Base-by-base conservation (phyloP, 1,140 invertebrate species). In the Amyelois transitella region DNA sequence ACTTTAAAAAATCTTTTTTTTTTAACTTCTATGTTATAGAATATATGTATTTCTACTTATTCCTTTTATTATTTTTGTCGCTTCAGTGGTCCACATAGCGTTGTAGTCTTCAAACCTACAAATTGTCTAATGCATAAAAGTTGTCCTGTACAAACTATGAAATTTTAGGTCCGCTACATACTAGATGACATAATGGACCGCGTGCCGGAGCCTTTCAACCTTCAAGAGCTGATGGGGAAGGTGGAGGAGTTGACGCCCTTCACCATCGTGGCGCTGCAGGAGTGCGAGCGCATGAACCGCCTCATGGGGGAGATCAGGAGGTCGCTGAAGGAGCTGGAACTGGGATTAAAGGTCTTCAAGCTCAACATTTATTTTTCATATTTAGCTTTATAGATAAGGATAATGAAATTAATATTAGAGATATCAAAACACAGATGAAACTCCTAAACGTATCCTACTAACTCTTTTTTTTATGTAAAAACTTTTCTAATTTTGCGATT, bases 271-370 rank as follows among this genome's bases (percentile, higher is more conserved):
- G 96, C 96, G 3, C 94, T 98, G 63, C 97, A 99, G 89, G 97
- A 99, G 89, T 98, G 96, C 79, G 97, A 98, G 82, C 90, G 96
- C 47, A 98, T 99, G 96, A 99, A 98, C 77, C 89, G 91, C 7
- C 88, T 99, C 1, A 96, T 94, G 56, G 86, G 88, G 4, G 95
- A 97, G 83, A 93, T 99, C 20, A 91, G 91, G 55, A 87, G 94
- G 17, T 96, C 96, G 0, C 88, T 99, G 0, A 92, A 92, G 62
- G 97, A 98, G 88, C 87, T 98, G 0, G 94, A 97, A 62, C 89
- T 97, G 3, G 97, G 96, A 8, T 88, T 98, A 0, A 97, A 97
- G 89, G 95, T 95, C 53, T n/a, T n/a, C n/a, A n/a, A n/a, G n/a
- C n/a, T n/a, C n/a, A n/a, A n/a, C 0, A 19, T 18, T 7, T 7